Conservation (phyloP, 2,888 invertebrate species). For the Fragum whitleyi region DNA sequence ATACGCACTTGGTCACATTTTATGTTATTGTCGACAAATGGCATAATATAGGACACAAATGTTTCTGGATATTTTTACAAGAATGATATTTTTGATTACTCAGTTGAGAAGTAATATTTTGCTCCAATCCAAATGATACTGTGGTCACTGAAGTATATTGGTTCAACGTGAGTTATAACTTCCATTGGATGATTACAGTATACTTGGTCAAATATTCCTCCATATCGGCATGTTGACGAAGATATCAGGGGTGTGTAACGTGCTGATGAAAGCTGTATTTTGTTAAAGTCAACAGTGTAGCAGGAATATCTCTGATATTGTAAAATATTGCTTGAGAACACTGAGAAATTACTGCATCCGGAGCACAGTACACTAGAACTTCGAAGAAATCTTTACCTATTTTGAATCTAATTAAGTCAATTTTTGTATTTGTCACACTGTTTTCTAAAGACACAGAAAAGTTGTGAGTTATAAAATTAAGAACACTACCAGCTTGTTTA, state of each 20-base stretch:
- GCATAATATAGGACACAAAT: background rate
- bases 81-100: background rate
- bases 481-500: too few species aligned
- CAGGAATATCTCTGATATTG: too few species aligned
- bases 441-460: too few species aligned
- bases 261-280: background rate
- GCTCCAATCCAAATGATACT: conserved; percentile 4
- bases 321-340: too few species aligned
- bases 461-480: too few species aligned
- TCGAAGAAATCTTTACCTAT: too few species aligned
- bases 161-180: conserved; percentile 2
- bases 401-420: too few species aligned
- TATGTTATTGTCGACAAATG: background rate
- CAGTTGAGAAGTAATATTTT: conserved; percentile 2
- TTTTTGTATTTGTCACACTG: too few species aligned
- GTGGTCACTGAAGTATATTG: conserved; percentile 4
- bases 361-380: too few species aligned
- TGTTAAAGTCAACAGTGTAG: too few species aligned
- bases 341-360: too few species aligned
- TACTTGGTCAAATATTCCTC: background rate
- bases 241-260: background rate
- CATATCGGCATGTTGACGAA: background rate
- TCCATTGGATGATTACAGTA: background rate
- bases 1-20: background rate
- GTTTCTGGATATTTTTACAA: background rate